phyloP scores from a whole-genome alignment of 1,140 invertebrate species.

The Listronotus oregonensis region DNA sequence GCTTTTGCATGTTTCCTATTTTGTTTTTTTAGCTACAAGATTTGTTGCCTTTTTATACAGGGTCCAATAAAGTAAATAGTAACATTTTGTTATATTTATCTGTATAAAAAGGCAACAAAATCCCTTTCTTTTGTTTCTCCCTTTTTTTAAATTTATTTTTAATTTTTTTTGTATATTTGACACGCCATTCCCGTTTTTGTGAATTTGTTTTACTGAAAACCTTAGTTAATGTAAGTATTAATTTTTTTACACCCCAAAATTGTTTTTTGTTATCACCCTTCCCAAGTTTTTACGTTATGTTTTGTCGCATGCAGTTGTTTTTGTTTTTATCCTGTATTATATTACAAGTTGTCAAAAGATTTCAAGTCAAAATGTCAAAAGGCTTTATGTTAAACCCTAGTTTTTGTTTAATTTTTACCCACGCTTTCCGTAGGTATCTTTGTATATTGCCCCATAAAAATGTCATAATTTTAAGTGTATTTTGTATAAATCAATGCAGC shows the following conservation, averaged over 20 bases:
- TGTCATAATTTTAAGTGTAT: constrained; percentile 35
- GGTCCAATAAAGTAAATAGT: too few relatives aligned
- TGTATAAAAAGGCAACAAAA: too few relatives aligned
- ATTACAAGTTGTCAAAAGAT: neutral
- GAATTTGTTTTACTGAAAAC: constrained; percentile 51
- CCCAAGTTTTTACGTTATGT: neutral
- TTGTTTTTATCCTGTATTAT: constrained; percentile 14
- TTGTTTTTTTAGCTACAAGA: too few relatives aligned
- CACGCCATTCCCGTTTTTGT: constrained; percentile 10
- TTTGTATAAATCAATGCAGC: constrained; percentile 43
- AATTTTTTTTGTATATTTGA: constrained; percentile 7
- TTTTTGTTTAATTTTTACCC: neutral
- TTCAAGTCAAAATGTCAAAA: too few relatives aligned
- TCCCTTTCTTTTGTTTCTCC: too few relatives aligned
- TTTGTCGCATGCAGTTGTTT: neutral
- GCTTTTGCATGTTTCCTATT: too few relatives aligned
- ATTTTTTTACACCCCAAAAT: neutral
- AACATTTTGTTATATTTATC: too few relatives aligned
- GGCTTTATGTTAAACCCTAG: too few relatives aligned
- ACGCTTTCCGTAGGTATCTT: constrained; percentile 45
- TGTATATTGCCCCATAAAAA: constrained; percentile 46
- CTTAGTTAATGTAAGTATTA: too few relatives aligned
- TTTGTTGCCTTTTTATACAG: too few relatives aligned
- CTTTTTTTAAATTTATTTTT: neutral
- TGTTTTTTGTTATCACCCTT: neutral